Evolutionary conservation across 2,797 vertebrate species (phyloP), one percentile per base, ranked within the genome.

Genomic region (Darevskia nairensis): DNA sequence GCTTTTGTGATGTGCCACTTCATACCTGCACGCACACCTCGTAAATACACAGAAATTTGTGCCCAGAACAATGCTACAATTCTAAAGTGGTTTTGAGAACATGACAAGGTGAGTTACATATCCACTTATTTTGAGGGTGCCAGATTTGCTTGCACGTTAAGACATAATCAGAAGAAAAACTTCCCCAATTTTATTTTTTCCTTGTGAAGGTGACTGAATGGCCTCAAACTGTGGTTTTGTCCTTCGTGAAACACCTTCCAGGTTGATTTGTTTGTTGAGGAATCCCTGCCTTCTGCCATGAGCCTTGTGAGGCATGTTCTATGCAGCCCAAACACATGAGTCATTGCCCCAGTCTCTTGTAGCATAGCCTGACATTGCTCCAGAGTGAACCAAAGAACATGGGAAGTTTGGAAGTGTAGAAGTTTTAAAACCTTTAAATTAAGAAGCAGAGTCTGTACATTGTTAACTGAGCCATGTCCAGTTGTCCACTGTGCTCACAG

Each of bases 1-100:
- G 68, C 68, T 87, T 87, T 87, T 80, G 78, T 80, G 79, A 72
- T 61, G n/a, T 39, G 59, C 46, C 68, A n/a, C 41, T 72, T 80
- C 68, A 74, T 59, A 80, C 50, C 69, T 74, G 39, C 39, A 80
- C 10, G 21, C 23, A 64, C 50, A 32, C 76, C 79, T 85, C 50
- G 27, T 84, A 84, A 84, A 72, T 25, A 88, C 66, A 61, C 3
- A 79, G 76, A 46, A 8, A 46, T 86, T 46, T 78, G 59, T 44
- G 61, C 41, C 27, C 66, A 80, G 77, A 55, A 84, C 77, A 85
- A 89, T 84, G 68, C 75, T 13, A 71, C 13, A 85, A 59, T 72
- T 61, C 50, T 72, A 19, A 46, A 84, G 66, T 84, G 46, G 27
- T 71, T 78, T 88, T 84, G 50, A 84, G 50, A 80, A 64, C 39